Base-by-base conservation (phyloP, 1,140 invertebrate genomes). In the Calephelis nemesis region DNA sequence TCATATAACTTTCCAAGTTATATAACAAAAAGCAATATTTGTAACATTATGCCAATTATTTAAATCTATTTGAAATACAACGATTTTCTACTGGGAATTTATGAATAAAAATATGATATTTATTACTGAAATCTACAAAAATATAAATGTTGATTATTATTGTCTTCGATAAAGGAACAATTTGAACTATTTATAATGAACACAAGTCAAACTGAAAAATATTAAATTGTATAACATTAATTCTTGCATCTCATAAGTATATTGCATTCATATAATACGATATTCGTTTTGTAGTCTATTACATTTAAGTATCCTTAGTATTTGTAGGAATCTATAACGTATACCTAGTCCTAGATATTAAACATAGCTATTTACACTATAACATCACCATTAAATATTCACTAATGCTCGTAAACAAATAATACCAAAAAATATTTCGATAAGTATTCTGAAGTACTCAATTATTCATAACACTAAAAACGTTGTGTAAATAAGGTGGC, bases 21-120 rank as follows among this genome's bases (percentile, higher is more conserved):
- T 58, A 30, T 58, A 12, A 30, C 30, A 58, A 58, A 39, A 10
- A 58, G 15, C 19, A 58, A 30, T 58, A 58, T 19, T 58, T 58
- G 11, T 45, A 45, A 30, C 52, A 58, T 11, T 15, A 58, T 19
- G 15, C 52, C 52, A 30, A 11, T 58, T 58, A 58, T 5, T 58
- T 58, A 30, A 39, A 58, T 10, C 52, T 58, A 19, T 30, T 54
- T 54, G 19, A 54, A 3, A 54, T 54, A 54, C 52, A 54, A 54
- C 52, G 52, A 54, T 54, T 54, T 54, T 19, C 8, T 54, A 54
- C 52, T 30, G 52, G 52, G 52, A 54, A 30, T 30, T 54, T 54
- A 19, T 54, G 5, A 58, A 19, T 58, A 30, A 58, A 58, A 58
- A 19, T 30, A 58, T 58, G 19, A 19, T 58, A 58, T 58, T 58